Base-by-base conservation (phyloP, 2,797 vertebrate genomes). In the Melanitta fusca region DNA sequence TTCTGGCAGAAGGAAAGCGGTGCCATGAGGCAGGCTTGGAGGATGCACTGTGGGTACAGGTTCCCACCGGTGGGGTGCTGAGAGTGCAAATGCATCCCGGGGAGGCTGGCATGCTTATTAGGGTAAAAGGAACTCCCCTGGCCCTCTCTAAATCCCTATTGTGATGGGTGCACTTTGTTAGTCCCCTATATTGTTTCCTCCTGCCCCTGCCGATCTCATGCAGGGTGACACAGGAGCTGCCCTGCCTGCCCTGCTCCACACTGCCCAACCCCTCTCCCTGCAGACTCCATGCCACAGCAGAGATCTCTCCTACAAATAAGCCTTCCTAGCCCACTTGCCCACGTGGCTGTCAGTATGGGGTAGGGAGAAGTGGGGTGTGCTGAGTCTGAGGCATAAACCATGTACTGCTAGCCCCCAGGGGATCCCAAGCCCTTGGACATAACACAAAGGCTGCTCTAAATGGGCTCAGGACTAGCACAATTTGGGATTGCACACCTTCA, bases 21-120 rank as follows among this genome's bases (percentile, higher is more conserved):
- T 41, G 53, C 2, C 58, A 14, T 22, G 53, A 77, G n/a, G 13
- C 53, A 2, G 4, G 3, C 47, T 3, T 1, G 41, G 69, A 41
- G 81, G 79, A 11, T 39, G 58, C 43, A 0, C 11, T 0, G 17
- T 51, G 49, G 49, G 8, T 51, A 24, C 49, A 25, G 38, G 12
- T 3, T 41, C 32, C 69, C 83, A 15, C 17, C 0, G 1, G 0
- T 0, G 39, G 61, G 39, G 36, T 0, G 5, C 54, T 0, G 61
- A 19, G 11, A 57, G n/a, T 24, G 4, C 18, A 39, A 5, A 0
- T 0, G 2, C 58, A 70, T 17, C 14, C 41, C 3, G 2, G 28
- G 45, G 36, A 38, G 34, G 27, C 8, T 12, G 10, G 27, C 22
- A 53, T 2, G 0, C 43, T 61, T 22, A 20, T 4, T 2, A 0